Base-by-base conservation (phyloP, 2,888 invertebrate genomes). In the Pammene fasciana region DNA sequence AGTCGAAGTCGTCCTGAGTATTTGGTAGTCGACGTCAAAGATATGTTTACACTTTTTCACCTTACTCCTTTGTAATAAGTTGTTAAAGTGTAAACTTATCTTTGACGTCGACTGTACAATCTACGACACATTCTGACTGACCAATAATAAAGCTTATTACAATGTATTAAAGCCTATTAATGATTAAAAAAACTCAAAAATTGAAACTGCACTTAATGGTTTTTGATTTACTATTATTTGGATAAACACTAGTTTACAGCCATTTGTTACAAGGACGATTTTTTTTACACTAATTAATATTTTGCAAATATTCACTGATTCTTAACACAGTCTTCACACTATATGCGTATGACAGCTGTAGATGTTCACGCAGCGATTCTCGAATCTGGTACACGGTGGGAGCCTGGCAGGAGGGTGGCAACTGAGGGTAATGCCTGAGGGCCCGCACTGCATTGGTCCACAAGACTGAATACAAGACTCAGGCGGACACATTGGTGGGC, bases 261-360 rank as follows among this genome's bases (percentile, higher is more conserved):
- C 34, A 59, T 59, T 57, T 38, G 41, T 60, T 46, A 60, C 34
- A 46, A 43, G 18, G 14, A 41, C 41, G 66, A 64, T 67, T 65
- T 34, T 50, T 68, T 57, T 68, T 65, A 68, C 71, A 66, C 45
- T 66, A 46, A 48, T 54, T 70, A 60, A 54, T 34, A 46, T 45
- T 26, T 52, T 43, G 55, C 59, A 59, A 34, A 46, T 45, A 45
- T 59, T 55, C 60, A 66, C 64, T 56, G 50, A 34, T 68, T 55
- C 60, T 18, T 55, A 46, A 48, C 14, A 16, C 41, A 59, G 60
- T 46, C 26, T 26, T 80, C 79, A 92, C 86, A 90, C 84, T 43
- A 92, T 89, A 75, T 91, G 91, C n/a, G 91, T 92, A 68, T 88
- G 78, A 74, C 88, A 89, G 76, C 91, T 92, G 82, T 90, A 92